Conservation (phyloP, 92 coral and sea anemone species). For the Galaxea fascicularis region DNA sequence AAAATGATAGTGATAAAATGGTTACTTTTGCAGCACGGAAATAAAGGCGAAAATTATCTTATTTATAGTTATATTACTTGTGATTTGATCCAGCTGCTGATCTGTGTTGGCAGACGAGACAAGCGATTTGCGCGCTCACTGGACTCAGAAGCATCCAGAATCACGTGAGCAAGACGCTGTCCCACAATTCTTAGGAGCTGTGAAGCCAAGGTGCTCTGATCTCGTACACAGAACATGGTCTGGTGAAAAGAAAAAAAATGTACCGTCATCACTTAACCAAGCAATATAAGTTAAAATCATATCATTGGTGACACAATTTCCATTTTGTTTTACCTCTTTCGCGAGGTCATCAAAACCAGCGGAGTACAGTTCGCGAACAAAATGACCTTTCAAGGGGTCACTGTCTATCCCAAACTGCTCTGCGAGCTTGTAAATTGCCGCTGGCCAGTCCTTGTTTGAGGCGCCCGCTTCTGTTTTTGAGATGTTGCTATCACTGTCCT, state of each 20-base stretch:
- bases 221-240: constrained; percentile 87
- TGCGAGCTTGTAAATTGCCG: constrained; percentile 74
- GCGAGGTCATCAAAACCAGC: constrained; percentile 83
- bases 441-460: constrained; percentile 76
- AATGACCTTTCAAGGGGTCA: constrained; percentile 77
- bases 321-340: constrained; percentile 68
- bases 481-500: constrained; percentile 46
- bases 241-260: constrained; percentile 22
- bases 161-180: constrained; percentile 88
- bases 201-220: constrained; percentile 74
- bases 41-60: no score
- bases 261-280: background rate
- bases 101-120: constrained; percentile 88
- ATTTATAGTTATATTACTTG: constrained; percentile 67
- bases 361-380: constrained; percentile 84
- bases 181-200: constrained; percentile 85
- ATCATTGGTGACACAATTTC: background rate
- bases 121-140: constrained; percentile 86
- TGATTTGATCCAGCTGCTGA: constrained; percentile 94
- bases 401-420: constrained; percentile 88
- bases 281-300: background rate
- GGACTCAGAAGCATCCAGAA: constrained; percentile 83
- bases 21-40: no score
- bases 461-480: constrained; percentile 9
- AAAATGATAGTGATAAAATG: no score